Evolutionary conservation across 2,113 vertebrate species (phyloP).

Genomic region (Myanophis thanlyinensis): DNA sequence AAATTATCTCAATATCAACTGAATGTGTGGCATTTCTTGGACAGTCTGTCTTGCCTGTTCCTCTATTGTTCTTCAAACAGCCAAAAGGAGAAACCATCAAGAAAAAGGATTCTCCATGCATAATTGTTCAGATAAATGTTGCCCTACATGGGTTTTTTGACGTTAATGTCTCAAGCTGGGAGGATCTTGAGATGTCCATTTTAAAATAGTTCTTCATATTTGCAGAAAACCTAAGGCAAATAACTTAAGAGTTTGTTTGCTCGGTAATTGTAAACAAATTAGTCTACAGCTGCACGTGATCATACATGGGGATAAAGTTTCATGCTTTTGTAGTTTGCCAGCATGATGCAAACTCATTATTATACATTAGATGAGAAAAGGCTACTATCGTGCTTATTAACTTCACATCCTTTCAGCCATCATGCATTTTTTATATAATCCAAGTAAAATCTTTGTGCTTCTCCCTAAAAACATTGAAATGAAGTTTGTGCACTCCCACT

Average conservation of each 20-base stretch:
- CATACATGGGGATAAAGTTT: slow-evolving; percentile 33
- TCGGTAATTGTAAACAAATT: slow-evolving; percentile 33
- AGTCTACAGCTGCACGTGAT: slow-evolving; percentile 48
- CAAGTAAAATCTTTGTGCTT: slow-evolving; percentile 41
- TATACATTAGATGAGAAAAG: slow-evolving; percentile 27
- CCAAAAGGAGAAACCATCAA: neutral
- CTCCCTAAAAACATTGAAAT: slow-evolving; percentile 38
- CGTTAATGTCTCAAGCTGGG: slow-evolving; percentile 15
- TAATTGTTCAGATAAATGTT: slow-evolving; percentile 36
- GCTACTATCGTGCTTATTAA: slow-evolving; percentile 51
- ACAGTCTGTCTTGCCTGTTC: neutral
- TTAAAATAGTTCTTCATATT: slow-evolving; percentile 11
- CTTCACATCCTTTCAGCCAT: slow-evolving; percentile 37
- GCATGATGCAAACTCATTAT: slow-evolving; percentile 23
- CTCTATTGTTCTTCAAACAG: neutral
- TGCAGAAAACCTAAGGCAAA: slow-evolving; percentile 7
- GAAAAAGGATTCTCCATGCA: neutral
- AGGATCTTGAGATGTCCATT: slow-evolving; percentile 29
- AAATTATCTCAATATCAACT: slow-evolving; percentile 4
- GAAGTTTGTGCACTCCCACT: slow-evolving; percentile 40
- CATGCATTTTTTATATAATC: slow-evolving; percentile 39
- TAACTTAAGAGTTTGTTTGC: slow-evolving; percentile 31
- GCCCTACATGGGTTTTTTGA: neutral
- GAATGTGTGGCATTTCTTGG: slow-evolving; percentile 23
- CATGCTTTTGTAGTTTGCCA: slow-evolving; percentile 32